A percentile compares a stretch with the other conserved stretches of the same genome.
Evolutionary conservation across 2,888 invertebrate genomes (phyloP).

Genomic region (Argyresthia albistria): DNA sequence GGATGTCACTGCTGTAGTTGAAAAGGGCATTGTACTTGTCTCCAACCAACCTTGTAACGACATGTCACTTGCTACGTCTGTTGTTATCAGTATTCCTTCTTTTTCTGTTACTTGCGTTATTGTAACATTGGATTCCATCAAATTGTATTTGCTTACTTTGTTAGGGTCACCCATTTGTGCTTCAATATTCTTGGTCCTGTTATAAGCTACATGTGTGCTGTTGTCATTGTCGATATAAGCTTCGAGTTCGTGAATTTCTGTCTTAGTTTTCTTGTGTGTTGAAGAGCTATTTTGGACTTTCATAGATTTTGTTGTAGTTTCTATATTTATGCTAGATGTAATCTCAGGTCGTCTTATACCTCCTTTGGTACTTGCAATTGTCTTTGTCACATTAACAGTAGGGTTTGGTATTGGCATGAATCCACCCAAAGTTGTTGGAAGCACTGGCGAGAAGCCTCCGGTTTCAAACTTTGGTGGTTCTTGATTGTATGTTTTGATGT

Average conservation of each 20-base stretch:
- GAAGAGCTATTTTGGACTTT: slow-evolving; percentile 36
- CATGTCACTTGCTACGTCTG: slow-evolving; percentile 58
- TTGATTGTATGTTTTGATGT: slow-evolving; percentile 39
- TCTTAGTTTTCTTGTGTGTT: slow-evolving; percentile 50
- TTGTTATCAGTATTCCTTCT: slow-evolving; percentile 53
- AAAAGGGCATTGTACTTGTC: slow-evolving; percentile 37
- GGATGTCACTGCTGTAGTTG: slow-evolving; percentile 29
- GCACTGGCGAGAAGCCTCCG: slow-evolving; percentile 83
- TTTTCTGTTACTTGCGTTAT: slow-evolving; percentile 58
- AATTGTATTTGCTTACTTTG: slow-evolving; percentile 50
- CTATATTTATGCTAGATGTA: slow-evolving; percentile 16
- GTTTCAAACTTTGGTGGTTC: slow-evolving; percentile 78
- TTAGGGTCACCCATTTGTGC: slow-evolving; percentile 50
- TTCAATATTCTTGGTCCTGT: slow-evolving; percentile 56
- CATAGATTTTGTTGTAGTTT: slow-evolving; percentile 18
- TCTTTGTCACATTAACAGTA: slow-evolving; percentile 29
- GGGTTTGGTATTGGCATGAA: slow-evolving; percentile 77
- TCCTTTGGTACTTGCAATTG: slow-evolving; percentile 15
- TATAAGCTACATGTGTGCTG: slow-evolving; percentile 51
- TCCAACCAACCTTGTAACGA: slow-evolving; percentile 54
- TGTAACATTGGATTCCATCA: slow-evolving; percentile 58
- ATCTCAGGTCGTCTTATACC: not conserved
- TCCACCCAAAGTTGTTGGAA: slow-evolving; percentile 80
- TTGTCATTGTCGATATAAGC: slow-evolving; percentile 52
- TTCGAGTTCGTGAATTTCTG: slow-evolving; percentile 58